Conservation (phyloP, 2,797 vertebrate species). For the Pteropus rufus region DNA sequence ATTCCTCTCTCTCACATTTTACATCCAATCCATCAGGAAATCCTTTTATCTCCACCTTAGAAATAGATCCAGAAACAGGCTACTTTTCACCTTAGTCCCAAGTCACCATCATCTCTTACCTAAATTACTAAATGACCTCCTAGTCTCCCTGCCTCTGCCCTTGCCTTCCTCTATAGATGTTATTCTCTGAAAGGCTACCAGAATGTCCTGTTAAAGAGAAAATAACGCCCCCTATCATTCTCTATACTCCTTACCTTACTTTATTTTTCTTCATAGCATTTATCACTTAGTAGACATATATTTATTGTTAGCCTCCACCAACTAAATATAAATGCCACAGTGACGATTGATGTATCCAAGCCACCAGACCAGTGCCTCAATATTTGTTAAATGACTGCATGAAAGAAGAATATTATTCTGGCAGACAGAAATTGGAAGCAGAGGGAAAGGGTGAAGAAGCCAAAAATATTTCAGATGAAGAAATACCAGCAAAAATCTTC, state of each 20-base stretch:
- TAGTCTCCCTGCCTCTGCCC: neutral
- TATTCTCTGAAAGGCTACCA: neutral
- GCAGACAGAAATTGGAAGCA: neutral
- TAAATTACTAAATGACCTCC: neutral
- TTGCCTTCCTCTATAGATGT: neutral
- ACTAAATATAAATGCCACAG: neutral
- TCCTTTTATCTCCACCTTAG: neutral
- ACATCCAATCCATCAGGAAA: neutral
- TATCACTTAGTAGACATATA: neutral
- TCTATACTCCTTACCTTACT: neutral
- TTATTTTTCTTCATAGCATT: neutral
- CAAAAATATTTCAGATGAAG: neutral
- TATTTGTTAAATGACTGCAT: neutral
- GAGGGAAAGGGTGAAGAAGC: neutral
- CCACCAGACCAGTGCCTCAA: neutral
- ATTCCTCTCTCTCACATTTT: neutral
- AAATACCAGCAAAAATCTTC: neutral
- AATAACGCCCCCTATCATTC: neutral
- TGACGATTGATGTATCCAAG: neutral
- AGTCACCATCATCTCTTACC: neutral
- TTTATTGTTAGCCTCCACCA: neutral
- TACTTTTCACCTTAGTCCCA: neutral
- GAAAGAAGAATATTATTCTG: neutral
- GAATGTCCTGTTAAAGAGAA: neutral
- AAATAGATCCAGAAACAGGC: constrained; percentile 6